phyloP scores from a whole-genome alignment of 1,140 invertebrate species.

The Listronotus oregonensis region DNA sequence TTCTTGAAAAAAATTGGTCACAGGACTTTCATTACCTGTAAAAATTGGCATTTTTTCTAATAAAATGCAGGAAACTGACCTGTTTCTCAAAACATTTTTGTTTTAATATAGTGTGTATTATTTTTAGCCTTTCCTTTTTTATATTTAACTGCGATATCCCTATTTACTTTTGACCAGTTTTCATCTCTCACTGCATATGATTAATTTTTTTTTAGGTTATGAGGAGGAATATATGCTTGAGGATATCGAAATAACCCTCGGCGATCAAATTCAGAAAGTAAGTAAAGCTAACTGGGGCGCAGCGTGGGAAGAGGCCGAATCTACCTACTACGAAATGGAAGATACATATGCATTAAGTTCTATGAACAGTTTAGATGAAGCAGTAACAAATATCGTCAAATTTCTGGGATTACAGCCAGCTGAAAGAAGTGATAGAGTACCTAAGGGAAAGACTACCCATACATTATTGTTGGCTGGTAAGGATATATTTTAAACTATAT shows the following conservation, averaged over 20 bases:
- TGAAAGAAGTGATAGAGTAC: constrained; percentile 83
- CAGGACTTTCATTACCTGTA: too few relatives aligned
- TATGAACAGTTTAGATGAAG: constrained; percentile 81
- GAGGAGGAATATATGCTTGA: constrained; percentile 79
- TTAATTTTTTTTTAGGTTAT: constrained; percentile 56
- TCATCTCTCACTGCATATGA: too few relatives aligned
- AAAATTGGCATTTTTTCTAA: too few relatives aligned
- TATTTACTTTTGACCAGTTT: too few relatives aligned
- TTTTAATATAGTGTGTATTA: too few relatives aligned
- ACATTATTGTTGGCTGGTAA: constrained; percentile 77
- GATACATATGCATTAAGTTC: constrained; percentile 88
- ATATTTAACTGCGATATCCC: too few relatives aligned
- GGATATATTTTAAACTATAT: background rate
- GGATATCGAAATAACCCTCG: constrained; percentile 87
- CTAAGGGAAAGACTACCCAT: constrained; percentile 82
- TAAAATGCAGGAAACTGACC: too few relatives aligned
- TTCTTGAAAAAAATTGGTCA: too few relatives aligned
- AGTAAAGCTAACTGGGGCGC: constrained; percentile 79
- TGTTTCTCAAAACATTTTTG: too few relatives aligned
- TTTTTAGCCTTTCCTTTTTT: too few relatives aligned
- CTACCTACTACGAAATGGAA: constrained; percentile 75
- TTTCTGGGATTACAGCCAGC: constrained; percentile 89
- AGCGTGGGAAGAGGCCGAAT: constrained; percentile 70
- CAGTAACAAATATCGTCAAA: constrained; percentile 83
- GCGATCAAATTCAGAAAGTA: constrained; percentile 90